Percentiles rank a stretch among this genome's conserved stretches.
Conservation (phyloP, 2,797 vertebrate species). For the Argya squamiceps region DNA sequence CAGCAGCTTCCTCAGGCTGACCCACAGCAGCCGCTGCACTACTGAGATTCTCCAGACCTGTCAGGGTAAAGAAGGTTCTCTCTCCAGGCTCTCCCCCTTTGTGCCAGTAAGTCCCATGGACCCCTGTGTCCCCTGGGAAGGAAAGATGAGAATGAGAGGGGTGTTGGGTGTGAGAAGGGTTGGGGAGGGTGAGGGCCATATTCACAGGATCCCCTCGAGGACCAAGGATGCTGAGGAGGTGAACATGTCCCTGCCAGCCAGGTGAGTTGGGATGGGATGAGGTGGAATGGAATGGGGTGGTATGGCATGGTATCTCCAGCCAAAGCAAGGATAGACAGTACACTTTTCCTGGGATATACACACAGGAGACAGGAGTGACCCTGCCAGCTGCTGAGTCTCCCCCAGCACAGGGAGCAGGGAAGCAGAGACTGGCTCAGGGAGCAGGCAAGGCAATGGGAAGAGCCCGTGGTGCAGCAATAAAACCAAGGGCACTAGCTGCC, state of each 20-base stretch:
- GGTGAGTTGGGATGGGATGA: neutral
- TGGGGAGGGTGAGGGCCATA: neutral
- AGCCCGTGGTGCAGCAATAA: neutral
- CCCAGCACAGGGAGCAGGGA: neutral
- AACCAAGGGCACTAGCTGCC: conserved; percentile 75
- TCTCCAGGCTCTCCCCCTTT: conserved; percentile 75
- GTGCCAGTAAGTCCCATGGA: conserved; percentile 68
- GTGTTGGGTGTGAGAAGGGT: fast-evolving
- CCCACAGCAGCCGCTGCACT: fast-evolving
- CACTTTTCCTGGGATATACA: neutral
- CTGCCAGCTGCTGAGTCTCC: neutral
- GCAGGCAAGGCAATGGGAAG: neutral
- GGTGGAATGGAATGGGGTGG: neutral
- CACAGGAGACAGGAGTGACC: neutral
- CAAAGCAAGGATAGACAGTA: neutral
- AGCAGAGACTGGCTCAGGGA: neutral
- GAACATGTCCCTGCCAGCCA: neutral
- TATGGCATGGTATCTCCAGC: neutral
- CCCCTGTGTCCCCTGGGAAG: conserved; percentile 82
- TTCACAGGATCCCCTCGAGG: conserved; percentile 82
- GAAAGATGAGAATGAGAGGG: neutral
- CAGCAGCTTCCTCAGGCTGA: neutral
- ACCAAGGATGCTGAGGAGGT: conserved; percentile 68
- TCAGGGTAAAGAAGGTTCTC: neutral
- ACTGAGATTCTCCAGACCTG: fast-evolving